Conservation (phyloP, 2,888 invertebrate species). For the Ametastegia equiseti region DNA sequence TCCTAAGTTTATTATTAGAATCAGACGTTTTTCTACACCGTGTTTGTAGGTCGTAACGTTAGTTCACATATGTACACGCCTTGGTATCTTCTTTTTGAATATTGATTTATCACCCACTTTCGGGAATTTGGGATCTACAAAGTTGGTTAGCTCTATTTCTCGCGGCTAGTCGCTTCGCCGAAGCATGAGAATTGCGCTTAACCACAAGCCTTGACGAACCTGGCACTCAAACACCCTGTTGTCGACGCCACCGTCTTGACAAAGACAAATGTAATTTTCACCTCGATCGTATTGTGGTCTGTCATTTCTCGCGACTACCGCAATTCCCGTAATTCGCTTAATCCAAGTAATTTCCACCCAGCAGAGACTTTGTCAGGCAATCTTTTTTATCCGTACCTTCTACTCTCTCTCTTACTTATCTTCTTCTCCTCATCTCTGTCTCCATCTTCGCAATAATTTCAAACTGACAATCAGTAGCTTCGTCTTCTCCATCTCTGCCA, state of each 20-base stretch:
- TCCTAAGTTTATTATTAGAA: conserved; percentile 59
- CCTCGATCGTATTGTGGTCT: conserved; percentile 19
- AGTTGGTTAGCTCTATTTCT: conserved; percentile 43
- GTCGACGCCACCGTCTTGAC: background rate
- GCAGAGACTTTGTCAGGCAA: background rate
- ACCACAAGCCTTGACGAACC: conserved; percentile 18
- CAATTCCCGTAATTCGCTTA: conserved; percentile 28
- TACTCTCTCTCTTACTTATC: background rate
- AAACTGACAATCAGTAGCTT: conserved; percentile 25
- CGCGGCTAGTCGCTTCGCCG: conserved; percentile 32
- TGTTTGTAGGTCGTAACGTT: conserved; percentile 57
- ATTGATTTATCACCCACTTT: conserved; percentile 65
- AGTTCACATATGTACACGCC: conserved; percentile 65
- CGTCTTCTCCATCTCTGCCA: conserved; percentile 11
- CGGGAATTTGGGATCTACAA: conserved; percentile 56
- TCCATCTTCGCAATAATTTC: conserved; percentile 14
- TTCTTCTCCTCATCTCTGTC: too few relatives aligned
- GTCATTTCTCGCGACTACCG: conserved; percentile 13
- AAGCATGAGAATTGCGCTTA: conserved; percentile 18
- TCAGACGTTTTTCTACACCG: conserved; percentile 58
- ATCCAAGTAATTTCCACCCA: background rate
- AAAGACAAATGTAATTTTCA: conserved; percentile 27
- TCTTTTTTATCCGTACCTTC: background rate
- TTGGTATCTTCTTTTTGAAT: conserved; percentile 59
- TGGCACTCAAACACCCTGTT: conserved; percentile 3